Evolutionary conservation across 2,797 vertebrate genomes (phyloP), one percentile per base, ranked within the genome.

Genomic region (Diglossa cyanea): DNA sequence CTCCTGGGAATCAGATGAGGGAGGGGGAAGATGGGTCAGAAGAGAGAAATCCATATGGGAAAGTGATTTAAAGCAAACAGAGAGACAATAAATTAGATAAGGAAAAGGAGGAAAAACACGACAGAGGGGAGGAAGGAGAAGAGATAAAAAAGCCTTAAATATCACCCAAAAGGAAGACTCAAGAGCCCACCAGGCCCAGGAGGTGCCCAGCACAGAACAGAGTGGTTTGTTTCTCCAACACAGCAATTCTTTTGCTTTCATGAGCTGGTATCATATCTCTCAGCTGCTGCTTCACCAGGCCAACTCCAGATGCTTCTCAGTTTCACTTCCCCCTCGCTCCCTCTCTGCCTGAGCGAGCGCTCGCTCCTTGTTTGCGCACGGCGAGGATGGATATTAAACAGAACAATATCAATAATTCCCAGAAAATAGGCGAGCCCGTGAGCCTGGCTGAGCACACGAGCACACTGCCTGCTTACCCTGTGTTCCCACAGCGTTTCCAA

Each of bases 331-430:
- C 87, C 91, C 82, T 93, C 58, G 1, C 18, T 80, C 85, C 33
- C 79, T 93, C 70, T 70, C 33, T 3, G 85, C 2, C 50, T 83
- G 68, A 61, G 60, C 74, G 54, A 44, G 68, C 5, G 11, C 83
- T 57, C 1, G 2, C 65, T 90, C 87, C 94, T 65, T 94, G 93
- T 96, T 96, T 95, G 91, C 33, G 91, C 39, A 37, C 66, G 1
- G 7, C 55, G 18, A 90, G 70, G 90, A 95, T 96, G 93, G 95
- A 90, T 94, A 96, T 95, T 94, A 94, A 97, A 94, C 87, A 94
- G 95, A 96, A 95, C 77, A 90, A 39, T 90, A 91, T 90, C 95
- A 67, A 82, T 93, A 94, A 90, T 95, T 96, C 95, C 95, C 2
- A 2, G 95, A 96, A 94, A 94, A 88, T 1, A 79, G 68, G 86